Percentiles rank a stretch among this genome's conserved stretches.
Conservation (phyloP, 2,113 vertebrate genomes). For the Festucalex cinctus region DNA sequence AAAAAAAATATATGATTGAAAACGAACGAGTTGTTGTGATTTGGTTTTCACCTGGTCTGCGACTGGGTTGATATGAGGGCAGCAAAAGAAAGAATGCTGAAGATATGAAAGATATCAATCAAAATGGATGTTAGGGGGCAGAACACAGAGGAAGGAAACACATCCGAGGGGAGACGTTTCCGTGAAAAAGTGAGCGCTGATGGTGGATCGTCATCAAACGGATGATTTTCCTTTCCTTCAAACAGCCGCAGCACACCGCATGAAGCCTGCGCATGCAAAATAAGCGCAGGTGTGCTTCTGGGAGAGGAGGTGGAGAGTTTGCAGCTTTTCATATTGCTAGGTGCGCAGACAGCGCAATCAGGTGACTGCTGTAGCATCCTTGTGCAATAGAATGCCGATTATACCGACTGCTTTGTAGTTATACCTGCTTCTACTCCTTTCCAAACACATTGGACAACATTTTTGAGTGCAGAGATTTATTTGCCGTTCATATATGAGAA, state of each 20-base stretch:
- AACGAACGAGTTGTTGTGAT: background rate
- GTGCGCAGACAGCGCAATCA: slow-evolving; percentile 19
- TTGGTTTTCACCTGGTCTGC: background rate
- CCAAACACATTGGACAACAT: no score
- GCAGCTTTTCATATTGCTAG: slow-evolving; percentile 28
- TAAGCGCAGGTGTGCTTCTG: slow-evolving; percentile 51
- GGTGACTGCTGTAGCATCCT: slow-evolving; percentile 15
- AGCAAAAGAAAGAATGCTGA: background rate
- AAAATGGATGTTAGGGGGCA: slow-evolving; percentile 50
- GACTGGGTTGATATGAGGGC: background rate
- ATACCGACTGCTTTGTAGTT: background rate
- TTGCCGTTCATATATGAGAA: no score
- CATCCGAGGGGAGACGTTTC: slow-evolving; percentile 60
- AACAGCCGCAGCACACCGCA: slow-evolving; percentile 49
- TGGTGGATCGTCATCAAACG: slow-evolving; percentile 65
- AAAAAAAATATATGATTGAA: background rate
- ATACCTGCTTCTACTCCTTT: background rate
- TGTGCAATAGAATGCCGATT: background rate
- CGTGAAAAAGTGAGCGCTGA: slow-evolving; percentile 48
- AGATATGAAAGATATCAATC: slow-evolving; percentile 13
- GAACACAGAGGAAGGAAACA: slow-evolving; percentile 45
- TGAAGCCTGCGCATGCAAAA: slow-evolving; percentile 59
- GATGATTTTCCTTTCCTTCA: slow-evolving; percentile 54
- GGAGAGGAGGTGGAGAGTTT: slow-evolving; percentile 34
- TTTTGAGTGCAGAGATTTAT: no score